Base-by-base conservation (phyloP, 2,888 invertebrate species). In the Apodemia mormo region DNA sequence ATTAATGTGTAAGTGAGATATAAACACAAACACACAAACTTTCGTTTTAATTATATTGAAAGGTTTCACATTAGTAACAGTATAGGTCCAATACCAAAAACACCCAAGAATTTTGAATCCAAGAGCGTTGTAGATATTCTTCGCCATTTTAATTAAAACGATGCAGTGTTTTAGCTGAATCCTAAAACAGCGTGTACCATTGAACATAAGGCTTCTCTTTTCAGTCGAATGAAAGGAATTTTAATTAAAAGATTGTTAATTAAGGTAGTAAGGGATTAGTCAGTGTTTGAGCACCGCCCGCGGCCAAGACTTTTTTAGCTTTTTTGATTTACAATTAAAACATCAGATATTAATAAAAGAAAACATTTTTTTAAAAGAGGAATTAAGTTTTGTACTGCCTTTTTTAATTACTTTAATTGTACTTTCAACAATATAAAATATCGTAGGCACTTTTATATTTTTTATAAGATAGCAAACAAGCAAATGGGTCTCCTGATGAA, bases 201-300 rank as follows among this genome's bases (percentile, higher is more conserved):
- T 58, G 66, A 69, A 72, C 64, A 71, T 69, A 69, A 70, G 72
- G 67, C 69, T 71, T 61, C 56, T 22, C 71, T 75, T 85, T 86
- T 85, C 85, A 81, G 82, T 84, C 83, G 82, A 87, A 86, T 83
- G 85, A 85, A 88, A 86, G 88, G 88, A 87, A 90, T 90, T 92
- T 91, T 92, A 92, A 92, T 92, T 90, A 90, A 84, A 84, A 81
- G 82, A 80, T 82, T 84, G 85, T 89, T 91, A 90, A 90, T 91
- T 90, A 89, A 86, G 83, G 83, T 82, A 79, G 80, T 81, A 82
- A 87, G 81, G 80, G 81, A 81, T 80, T 80, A 81, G 78, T 77
- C 78, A 22, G 76, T 76, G 58, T 79, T 75, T 76, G 45, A 77
- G 77, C 77, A 77, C 76, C 75, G 77, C 77, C 78, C 76, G 77